Percentiles rank a stretch among this genome's conserved stretches.
Evolutionary conservation across 2,888 invertebrate species (phyloP).

Genomic region (Drosophila putrida): DNA sequence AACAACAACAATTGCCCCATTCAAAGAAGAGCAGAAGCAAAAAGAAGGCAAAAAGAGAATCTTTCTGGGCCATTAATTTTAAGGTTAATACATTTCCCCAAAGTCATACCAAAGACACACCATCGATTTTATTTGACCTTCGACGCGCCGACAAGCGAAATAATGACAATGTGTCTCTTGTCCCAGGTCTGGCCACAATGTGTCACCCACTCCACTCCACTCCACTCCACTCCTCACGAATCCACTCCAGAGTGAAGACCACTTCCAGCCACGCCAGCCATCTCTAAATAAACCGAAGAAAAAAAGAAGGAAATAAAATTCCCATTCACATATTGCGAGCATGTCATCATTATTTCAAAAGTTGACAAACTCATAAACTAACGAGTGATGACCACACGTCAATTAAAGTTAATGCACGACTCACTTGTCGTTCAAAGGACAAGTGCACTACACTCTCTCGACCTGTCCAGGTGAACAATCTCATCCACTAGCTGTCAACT

Average conservation of each 20-base stretch:
- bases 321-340: conserved; percentile 52
- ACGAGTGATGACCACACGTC: conserved; percentile 63
- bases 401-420: conserved; percentile 72
- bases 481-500: conserved; percentile 5
- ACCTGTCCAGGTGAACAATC: conserved; percentile 8
- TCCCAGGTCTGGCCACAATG: conserved; percentile 33
- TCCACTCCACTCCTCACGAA: not conserved
- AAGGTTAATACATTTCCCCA: conserved; percentile 74
- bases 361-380: conserved; percentile 55
- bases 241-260: not conserved
- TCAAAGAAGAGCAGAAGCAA: not conserved
- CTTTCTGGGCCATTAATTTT: conserved; percentile 79
- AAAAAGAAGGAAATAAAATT: conserved; percentile 19
- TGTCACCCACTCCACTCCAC: not conserved
- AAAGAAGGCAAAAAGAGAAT: conserved; percentile 39
- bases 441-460: conserved; percentile 46
- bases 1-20: conserved; percentile 15
- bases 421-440: conserved; percentile 49
- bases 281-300: conserved; percentile 15
- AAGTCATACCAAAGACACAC: conserved; percentile 51
- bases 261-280: not conserved
- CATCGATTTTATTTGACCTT: conserved; percentile 80
- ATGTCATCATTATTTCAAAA: conserved; percentile 61
- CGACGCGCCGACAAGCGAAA: conserved; percentile 71
- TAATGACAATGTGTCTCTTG: conserved; percentile 52